Percentiles rank a stretch among this genome's conserved stretches.
These are phyloP conservation scores for Physella acuta DNA, from an alignment of 1,140 invertebrate genomes.

Conservation along the genomic window DNA sequence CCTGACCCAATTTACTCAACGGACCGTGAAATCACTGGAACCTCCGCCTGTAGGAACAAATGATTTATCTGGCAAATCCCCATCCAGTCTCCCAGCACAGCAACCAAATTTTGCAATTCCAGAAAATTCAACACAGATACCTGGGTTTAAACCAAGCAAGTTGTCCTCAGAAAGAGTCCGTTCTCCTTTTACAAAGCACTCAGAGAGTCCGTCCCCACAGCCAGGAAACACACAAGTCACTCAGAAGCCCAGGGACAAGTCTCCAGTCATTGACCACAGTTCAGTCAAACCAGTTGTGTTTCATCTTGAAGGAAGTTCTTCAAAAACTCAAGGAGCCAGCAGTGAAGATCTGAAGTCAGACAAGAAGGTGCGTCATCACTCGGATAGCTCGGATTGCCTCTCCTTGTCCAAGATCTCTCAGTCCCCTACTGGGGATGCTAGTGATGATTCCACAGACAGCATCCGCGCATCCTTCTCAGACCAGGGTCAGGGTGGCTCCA, in stretches of 20 bases:
- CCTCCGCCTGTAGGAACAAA: neutral
- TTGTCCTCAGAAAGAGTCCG: no score
- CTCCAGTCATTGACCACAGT: no score
- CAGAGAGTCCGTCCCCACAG: no score
- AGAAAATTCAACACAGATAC: neutral
- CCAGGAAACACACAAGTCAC: no score
- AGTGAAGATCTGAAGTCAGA: no score
- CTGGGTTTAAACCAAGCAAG: no score
- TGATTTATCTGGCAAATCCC: neutral
- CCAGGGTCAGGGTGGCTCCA: constrained; percentile 24
- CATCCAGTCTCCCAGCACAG: no score
- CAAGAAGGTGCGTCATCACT: neutral
- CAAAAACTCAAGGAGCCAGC: no score
- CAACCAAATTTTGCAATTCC: neutral
- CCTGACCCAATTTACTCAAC: constrained; percentile 44
- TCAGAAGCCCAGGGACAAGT: no score
- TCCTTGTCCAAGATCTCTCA: neutral
- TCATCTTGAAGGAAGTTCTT: no score
- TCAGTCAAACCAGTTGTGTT: no score
- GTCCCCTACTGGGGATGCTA: constrained; percentile 22
- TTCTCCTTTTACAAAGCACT: no score
- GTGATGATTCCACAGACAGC: constrained; percentile 28
- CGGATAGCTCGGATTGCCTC: constrained; percentile 11
- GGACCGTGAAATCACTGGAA: constrained; percentile 29
- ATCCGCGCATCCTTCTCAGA: constrained; percentile 25